These are phyloP conservation scores for Drosophila ananassae DNA, from an alignment of 1,140 invertebrate species.

Conservation along the genomic window DNA sequence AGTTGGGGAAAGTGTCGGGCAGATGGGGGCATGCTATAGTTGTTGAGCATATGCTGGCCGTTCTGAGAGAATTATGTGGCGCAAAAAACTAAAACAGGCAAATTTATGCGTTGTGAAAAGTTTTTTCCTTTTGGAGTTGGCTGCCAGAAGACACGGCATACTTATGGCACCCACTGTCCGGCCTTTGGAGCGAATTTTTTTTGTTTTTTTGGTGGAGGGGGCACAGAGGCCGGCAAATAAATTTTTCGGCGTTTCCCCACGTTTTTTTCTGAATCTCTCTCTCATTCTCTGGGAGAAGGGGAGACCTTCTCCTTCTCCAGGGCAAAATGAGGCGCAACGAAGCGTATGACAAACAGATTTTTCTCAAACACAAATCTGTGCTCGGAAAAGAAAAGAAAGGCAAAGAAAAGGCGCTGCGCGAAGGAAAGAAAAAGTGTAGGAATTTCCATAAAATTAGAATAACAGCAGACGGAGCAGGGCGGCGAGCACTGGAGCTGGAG, in stretches of 20 bases:
- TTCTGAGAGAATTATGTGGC: slow-evolving; percentile 73
- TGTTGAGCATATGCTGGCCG: slow-evolving; percentile 65
- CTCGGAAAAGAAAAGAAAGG: slow-evolving; percentile 67
- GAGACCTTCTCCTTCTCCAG: slow-evolving; percentile 21
- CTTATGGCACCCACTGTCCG: slow-evolving; percentile 61
- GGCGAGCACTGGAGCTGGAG: slow-evolving; percentile 7
- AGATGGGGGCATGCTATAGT: slow-evolving; percentile 10
- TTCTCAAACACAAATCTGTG: slow-evolving; percentile 81
- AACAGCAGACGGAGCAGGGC: slow-evolving; percentile 63
- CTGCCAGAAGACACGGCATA: slow-evolving; percentile 27
- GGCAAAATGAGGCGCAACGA: slow-evolving; percentile 81
- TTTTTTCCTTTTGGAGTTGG: slow-evolving; percentile 45
- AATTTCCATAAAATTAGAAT: slow-evolving; percentile 83
- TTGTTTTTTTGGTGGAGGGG: slow-evolving; percentile 33
- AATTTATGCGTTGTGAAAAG: slow-evolving; percentile 80
- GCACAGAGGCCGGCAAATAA: slow-evolving; percentile 60
- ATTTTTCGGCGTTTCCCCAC: slow-evolving; percentile 34
- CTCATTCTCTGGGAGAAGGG: not conserved
- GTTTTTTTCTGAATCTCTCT: slow-evolving; percentile 14
- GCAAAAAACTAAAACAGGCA: slow-evolving; percentile 72
- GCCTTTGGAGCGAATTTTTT: slow-evolving; percentile 53
- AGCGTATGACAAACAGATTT: slow-evolving; percentile 83
- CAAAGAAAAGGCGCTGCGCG: slow-evolving; percentile 32
- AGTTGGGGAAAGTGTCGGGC: not conserved
- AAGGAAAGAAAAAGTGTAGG: slow-evolving; percentile 75